Base-by-base conservation (phyloP, 2,888 invertebrate species). In the Sminthurinus aureus region DNA sequence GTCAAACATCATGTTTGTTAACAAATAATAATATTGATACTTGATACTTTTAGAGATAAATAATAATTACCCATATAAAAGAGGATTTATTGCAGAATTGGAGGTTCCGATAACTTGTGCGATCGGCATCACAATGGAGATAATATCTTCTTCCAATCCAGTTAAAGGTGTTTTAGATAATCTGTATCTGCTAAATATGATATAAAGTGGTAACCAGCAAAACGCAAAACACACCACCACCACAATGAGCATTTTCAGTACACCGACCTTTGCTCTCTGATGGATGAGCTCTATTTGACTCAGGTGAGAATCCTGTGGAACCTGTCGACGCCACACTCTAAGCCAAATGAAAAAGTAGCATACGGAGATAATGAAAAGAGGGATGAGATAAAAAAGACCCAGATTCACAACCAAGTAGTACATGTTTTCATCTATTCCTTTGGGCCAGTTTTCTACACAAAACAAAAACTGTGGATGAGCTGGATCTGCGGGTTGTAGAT, bases 391-490 rank as follows among this genome's bases (percentile, higher is more conserved):
- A 89, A 92, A 92, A 86, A 91, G 90, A 67, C 92, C 88, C 84
- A 92, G 90, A 86, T 92, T 91, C 58, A 91, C 92, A 66, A 92
- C 88, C 11, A 92, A 90, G 88, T 92, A 92, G 89, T 91, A 92
- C 18, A 91, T 89, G 84, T 90, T 91, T 77, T 90, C 90, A 64
- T 90, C 90, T 67, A 90, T 88, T 76, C 89, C 89, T 26, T 90
- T 90, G 6, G 92, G 91, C 92, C 92, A 92, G 18, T 89, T 85
- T 85, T 90, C 91, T 81, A 90, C 88, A 87, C 91, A 91, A n/a
- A 96, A 92, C 76, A 93, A 88, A 66, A 96, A 93, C 88, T 95
- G 93, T 0, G 95, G 95, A 12, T 66, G 79, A 18, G 50, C 8
- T 0, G 8, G 8, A 50, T 79, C 79, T n/a, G 79, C 79, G 3